Evolutionary conservation across 1,140 invertebrate species (phyloP), one percentile per base, ranked within the genome.

Genomic region (Solenopsis invicta): DNA sequence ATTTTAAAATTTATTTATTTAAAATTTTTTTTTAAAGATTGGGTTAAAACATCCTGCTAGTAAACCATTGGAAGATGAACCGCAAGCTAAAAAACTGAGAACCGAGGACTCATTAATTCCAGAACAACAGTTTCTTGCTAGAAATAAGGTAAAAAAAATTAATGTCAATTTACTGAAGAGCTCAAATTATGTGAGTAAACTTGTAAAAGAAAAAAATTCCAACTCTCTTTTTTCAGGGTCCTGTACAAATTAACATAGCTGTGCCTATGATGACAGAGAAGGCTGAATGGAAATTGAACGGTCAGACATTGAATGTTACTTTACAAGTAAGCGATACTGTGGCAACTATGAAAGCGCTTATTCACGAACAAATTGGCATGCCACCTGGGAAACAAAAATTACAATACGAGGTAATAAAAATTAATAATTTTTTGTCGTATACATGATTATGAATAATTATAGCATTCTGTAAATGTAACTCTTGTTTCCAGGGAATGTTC

Each of bases 371-470:
- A 90, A 98, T 98, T 76, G 98, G 97, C 59, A 98, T 99, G 97
- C 98, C 99, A n/a, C 98, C 98, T 66, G 98, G 98, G 75, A 99
- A 99, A 96, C 99, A 99, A 95, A 99, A 99, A 95, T 95, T 99
- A 16, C 97, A 98, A 88, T 97, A 97, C 93, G 98, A 99, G 95
- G 98, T 98, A 95, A 82, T n/a, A 13, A 84, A 37, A 13, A 1
- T 37, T 62, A 6, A 41, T 74, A 52, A 80, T 21, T 37, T 64
- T 85, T 62, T 52, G 5, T 59, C 24, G 9, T 13, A 4, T 29
- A 8, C 5, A 45, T 1, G n/a, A 69, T 88, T 56, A 16, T 0
- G n/a, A 88, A 85, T 89, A 52, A 76, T 3, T 29, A 62, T 80
- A 8, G 52, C 37, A 69, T 50, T 64, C 21, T 85, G 67, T 54